Evolutionary conservation across 2,797 vertebrate genomes (phyloP), one percentile per base, ranked within the genome.

Genomic region (Rhynchotus rufescens): DNA sequence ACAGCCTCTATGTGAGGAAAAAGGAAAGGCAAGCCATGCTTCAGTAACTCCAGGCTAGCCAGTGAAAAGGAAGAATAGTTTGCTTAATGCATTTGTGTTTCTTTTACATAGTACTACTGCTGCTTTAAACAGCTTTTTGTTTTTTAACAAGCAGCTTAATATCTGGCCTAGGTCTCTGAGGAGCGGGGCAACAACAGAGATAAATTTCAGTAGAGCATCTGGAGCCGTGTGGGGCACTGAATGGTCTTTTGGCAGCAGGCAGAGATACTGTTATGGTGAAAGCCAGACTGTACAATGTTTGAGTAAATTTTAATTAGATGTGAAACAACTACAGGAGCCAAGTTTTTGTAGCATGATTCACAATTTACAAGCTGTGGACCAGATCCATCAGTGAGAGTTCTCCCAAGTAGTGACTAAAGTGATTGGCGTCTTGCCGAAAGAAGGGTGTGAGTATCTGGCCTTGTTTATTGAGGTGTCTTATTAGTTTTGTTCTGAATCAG

Each of bases 271-370:
- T 89, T 93, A 65, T 34, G 86, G 86, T 84, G 79, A 86, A 95
- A 95, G 74, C 44, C 81, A 92, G 85, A 77, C 77, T 93, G 93
- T 94, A 51, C 82, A 79, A 87, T 92, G 85, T 88, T 95, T 91
- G 82, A 97, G 86, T 86, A 92, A 72, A 80, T 90, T 95, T 88
- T 94, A 94, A 90, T 96, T 94, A 95, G 92, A 95, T 77, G 82
- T 89, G 93, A 97, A 96, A 93, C 82, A 92, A 88, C 80, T 77
- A 62, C 38, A 73, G 82, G 62, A 96, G 94, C 85, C 78, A 95
- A 83, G 85, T 72, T 94, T 89, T 88, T 94, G 94, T 90, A 71
- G 76, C 56, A 4, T 97, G 96, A 96, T 79, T 96, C 94, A 96
- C 40, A 75, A 88, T 89, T 95, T 93, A 82, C 47, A 16, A 47